A percentile compares a stretch with the other conserved stretches of the same genome.
Conservation (phyloP, 1,140 invertebrate genomes). For the Archivesica marissinica region DNA sequence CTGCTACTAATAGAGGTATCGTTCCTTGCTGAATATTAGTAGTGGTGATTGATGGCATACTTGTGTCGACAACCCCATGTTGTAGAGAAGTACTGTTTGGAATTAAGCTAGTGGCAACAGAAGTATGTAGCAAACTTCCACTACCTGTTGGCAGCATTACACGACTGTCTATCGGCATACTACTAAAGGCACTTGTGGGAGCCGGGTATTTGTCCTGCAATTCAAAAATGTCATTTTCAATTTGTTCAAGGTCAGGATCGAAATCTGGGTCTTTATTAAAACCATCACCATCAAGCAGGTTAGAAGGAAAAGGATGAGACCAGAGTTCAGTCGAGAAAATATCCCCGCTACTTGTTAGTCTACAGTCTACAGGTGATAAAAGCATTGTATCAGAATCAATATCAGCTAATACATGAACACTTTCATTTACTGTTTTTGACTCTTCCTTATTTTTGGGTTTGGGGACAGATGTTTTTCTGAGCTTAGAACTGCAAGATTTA, state of each 20-base stretch:
- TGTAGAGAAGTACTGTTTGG: background rate
- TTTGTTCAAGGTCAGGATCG: slow-evolving; percentile 31
- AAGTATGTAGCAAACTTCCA: background rate
- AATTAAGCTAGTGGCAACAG: background rate
- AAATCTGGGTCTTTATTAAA: background rate
- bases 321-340: slow-evolving; percentile 17
- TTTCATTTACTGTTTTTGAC: too few species aligned
- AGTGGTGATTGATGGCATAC: background rate
- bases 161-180: background rate
- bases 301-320: background rate
- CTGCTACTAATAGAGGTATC: background rate
- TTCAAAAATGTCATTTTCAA: slow-evolving; percentile 51
- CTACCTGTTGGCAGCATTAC: background rate
- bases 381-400: background rate
- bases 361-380: background rate
- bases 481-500: too few species aligned
- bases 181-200: background rate
- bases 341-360: background rate
- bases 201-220: slow-evolving; percentile 27
- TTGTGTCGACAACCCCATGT: background rate
- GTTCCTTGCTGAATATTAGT: background rate
- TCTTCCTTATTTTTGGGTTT: too few species aligned
- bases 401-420: too few species aligned
- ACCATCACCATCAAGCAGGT: slow-evolving; percentile 25
- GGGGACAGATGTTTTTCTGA: too few species aligned